Evolutionary conservation across 2,888 invertebrate genomes (phyloP).

Genomic region (Dastarcus helophoroides): DNA sequence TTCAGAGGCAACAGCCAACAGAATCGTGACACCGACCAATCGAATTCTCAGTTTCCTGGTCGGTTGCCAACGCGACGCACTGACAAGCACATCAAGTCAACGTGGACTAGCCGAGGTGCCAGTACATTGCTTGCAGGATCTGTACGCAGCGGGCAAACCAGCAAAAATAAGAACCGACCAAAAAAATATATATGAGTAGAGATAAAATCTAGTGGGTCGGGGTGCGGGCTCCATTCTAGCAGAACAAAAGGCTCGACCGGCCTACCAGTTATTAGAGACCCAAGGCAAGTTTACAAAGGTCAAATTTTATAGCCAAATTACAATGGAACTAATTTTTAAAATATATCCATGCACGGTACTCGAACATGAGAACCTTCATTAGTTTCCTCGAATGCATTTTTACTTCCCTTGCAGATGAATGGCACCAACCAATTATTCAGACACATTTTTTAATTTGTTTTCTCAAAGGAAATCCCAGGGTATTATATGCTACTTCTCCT

Average conservation of each 20-base stretch:
- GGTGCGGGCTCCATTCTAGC: constrained; percentile 32
- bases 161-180: constrained; percentile 39
- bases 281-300: constrained; percentile 33
- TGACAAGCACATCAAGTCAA: constrained; percentile 32
- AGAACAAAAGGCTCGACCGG: constrained; percentile 35
- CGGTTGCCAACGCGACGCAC: constrained; percentile 26
- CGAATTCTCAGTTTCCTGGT: constrained; percentile 18
- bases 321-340: constrained; percentile 33
- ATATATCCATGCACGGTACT: too few species aligned
- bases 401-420: too few species aligned
- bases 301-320: constrained; percentile 34
- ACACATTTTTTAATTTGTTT: too few species aligned
- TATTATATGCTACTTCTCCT: too few species aligned
- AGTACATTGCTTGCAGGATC: constrained; percentile 37
- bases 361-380: too few species aligned
- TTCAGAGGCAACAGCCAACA: constrained; percentile 19
- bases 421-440: too few species aligned
- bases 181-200: constrained; percentile 36
- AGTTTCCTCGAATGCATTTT: too few species aligned
- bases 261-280: constrained; percentile 35
- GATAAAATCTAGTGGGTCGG: constrained; percentile 39
- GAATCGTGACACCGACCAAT: constrained; percentile 24
- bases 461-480: too few species aligned
- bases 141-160: constrained; percentile 38
- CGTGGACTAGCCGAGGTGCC: constrained; percentile 35